These are phyloP conservation scores for Hyles vespertilio DNA, from an alignment of 1,140 invertebrate species.

Conservation along the genomic window DNA sequence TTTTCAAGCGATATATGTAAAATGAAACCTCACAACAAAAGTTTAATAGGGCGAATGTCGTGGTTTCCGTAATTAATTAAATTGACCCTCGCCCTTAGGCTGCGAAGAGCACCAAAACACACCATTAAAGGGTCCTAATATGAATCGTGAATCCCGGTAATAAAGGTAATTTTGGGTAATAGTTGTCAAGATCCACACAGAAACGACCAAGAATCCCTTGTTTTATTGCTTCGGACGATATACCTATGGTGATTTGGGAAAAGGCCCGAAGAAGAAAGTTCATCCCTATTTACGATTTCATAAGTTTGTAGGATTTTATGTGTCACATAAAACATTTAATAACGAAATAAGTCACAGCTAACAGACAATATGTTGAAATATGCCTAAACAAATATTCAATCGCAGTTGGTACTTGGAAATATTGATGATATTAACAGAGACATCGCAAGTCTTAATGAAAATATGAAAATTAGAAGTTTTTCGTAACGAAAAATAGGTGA, in stretches of 20 bases:
- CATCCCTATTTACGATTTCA: constrained; percentile 18
- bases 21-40: constrained; percentile 39
- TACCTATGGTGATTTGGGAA: constrained; percentile 34
- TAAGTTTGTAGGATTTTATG: background rate
- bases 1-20: constrained; percentile 7
- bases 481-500: too few species aligned
- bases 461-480: too few species aligned
- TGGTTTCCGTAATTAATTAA: constrained; percentile 49
- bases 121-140: constrained; percentile 17
- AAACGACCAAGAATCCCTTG: constrained; percentile 29
- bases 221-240: constrained; percentile 34
- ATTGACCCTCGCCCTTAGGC: constrained; percentile 40
- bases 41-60: constrained; percentile 45
- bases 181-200: constrained; percentile 13
- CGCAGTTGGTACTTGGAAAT: too few species aligned
- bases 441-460: too few species aligned
- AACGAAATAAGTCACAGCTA: too few species aligned
- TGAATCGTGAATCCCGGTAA: constrained; percentile 16
- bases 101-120: constrained; percentile 25
- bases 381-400: too few species aligned
- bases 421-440: too few species aligned
- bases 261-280: constrained; percentile 33
- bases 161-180: constrained; percentile 21
- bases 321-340: too few species aligned
- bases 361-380: too few species aligned